Percentiles rank a stretch among this genome's conserved stretches.
These are phyloP conservation scores for Lasioglossum baleicum DNA, from an alignment of 1,140 invertebrate genomes.

Conservation along the genomic window DNA sequence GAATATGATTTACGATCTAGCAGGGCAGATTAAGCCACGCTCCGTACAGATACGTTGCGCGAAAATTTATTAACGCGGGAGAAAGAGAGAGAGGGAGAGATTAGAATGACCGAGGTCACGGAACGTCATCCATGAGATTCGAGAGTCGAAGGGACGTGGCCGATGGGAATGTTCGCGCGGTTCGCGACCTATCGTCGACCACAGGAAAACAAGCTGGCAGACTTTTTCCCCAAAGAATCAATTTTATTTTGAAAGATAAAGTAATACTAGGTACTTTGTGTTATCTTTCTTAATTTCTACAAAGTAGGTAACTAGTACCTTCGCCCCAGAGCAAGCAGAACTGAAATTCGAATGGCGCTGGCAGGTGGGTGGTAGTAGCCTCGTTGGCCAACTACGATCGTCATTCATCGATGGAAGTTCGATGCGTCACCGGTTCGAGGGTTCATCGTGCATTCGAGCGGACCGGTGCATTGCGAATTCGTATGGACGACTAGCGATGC, in stretches of 20 bases:
- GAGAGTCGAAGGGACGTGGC: not conserved
- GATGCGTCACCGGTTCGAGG: not conserved
- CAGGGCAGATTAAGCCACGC: constrained; percentile 5
- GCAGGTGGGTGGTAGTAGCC: too few species aligned
- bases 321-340: too few species aligned
- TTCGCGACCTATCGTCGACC: not conserved
- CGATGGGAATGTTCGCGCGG: not conserved
- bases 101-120: constrained; percentile 26
- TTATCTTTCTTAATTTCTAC: too few species aligned
- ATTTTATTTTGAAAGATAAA: too few species aligned
- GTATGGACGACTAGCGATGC: too few species aligned
- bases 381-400: too few species aligned
- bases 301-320: too few species aligned
- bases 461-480: too few species aligned
- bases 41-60: not conserved
- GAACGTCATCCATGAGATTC: not conserved
- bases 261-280: too few species aligned
- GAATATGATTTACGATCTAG: constrained; percentile 33
- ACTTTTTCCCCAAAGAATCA: too few species aligned
- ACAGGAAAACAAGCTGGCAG: not conserved
- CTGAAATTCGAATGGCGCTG: too few species aligned
- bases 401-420: not conserved
- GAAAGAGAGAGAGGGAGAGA: constrained; percentile 25
- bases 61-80: constrained; percentile 12
- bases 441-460: not conserved